phyloP scores from a whole-genome alignment of 1,140 invertebrate genomes.

The Stegodyphus dumicola region DNA sequence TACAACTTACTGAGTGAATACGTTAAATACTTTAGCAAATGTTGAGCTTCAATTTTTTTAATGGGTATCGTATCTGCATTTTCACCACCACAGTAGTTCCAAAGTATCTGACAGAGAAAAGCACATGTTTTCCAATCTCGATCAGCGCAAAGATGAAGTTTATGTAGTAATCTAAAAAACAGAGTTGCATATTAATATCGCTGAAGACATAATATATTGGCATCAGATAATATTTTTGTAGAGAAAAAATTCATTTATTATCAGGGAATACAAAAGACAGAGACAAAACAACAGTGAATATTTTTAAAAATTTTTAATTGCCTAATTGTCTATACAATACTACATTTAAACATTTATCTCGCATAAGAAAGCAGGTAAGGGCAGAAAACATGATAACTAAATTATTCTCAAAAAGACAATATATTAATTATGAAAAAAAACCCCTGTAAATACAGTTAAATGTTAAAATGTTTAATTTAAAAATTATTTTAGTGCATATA shows the following conservation, averaged over 20 bases:
- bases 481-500: too few relatives aligned
- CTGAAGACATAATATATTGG: neutral
- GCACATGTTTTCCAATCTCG: constrained; percentile 40
- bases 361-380: too few relatives aligned
- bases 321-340: too few relatives aligned
- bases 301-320: neutral
- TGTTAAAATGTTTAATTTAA: too few relatives aligned
- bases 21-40: constrained; percentile 33
- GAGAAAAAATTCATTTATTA: neutral
- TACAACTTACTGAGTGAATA: constrained; percentile 43
- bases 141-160: constrained; percentile 32
- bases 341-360: too few relatives aligned
- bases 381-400: too few relatives aligned
- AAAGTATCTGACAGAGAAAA: constrained; percentile 32
- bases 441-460: too few relatives aligned
- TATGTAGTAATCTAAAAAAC: constrained; percentile 20
- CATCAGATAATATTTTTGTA: neutral
- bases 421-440: too few relatives aligned
- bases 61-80: neutral
- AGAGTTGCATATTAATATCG: neutral
- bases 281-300: neutral
- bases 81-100: constrained; percentile 20
- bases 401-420: too few relatives aligned
- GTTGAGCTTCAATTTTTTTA: constrained; percentile 29
- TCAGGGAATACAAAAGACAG: neutral